A percentile compares a stretch with the other conserved stretches of the same genome.
Evolutionary conservation across 2,888 invertebrate genomes (phyloP).

Genomic region (Drosophila macrospina): DNA sequence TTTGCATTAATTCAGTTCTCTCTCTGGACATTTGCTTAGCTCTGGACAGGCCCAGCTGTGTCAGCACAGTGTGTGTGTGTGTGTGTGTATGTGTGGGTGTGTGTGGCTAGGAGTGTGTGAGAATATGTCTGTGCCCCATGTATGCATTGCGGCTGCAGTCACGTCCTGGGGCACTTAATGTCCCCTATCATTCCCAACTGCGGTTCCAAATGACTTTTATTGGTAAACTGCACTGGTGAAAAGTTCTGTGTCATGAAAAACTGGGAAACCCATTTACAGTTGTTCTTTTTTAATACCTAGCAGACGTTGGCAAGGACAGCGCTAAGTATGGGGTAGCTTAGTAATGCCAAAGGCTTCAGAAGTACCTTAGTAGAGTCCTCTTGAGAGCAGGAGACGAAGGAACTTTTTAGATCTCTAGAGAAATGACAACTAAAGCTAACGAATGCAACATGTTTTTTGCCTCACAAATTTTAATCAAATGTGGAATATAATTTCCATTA

Average conservation of each 20-base stretch:
- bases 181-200: conserved; percentile 31
- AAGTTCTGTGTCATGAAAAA: conserved; percentile 37
- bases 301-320: neutral
- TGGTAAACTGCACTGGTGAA: conserved; percentile 63
- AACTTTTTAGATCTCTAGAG: no score
- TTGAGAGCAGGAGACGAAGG: no score
- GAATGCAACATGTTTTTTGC: no score
- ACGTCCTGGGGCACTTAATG: conserved; percentile 50
- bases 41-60: conserved; percentile 48
- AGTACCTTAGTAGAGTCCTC: no score
- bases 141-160: conserved; percentile 50
- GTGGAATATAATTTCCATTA: no score
- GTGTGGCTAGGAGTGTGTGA: conserved; percentile 1
- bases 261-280: conserved; percentile 29
- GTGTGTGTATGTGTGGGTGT: conserved; percentile 10
- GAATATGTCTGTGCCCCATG: neutral
- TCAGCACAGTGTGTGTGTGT: conserved; percentile 18
- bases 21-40: conserved; percentile 15
- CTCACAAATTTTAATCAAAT: no score
- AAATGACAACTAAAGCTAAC: no score
- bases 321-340: neutral
- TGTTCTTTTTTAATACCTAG: conserved; percentile 9
- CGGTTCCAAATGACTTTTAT: conserved; percentile 71
- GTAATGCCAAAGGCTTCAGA: no score
- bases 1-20: conserved; percentile 72